Evolutionary conservation across 1,140 invertebrate species (phyloP).

Genomic region (Drosophila arawakana): DNA sequence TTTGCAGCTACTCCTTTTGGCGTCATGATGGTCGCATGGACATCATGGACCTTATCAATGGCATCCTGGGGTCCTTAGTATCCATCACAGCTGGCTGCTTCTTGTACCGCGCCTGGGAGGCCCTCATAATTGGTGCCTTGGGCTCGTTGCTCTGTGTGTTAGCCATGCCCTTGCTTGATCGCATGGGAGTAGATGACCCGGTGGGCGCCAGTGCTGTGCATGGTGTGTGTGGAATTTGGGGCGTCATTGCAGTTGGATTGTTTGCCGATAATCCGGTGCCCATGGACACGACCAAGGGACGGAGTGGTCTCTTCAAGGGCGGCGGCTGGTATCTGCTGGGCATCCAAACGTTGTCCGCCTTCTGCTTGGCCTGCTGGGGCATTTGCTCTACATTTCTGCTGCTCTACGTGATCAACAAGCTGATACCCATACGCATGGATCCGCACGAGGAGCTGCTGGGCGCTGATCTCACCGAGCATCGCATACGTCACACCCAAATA

Average conservation of each 20-base stretch:
- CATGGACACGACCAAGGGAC: slow-evolving; percentile 90
- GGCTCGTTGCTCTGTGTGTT: slow-evolving; percentile 90
- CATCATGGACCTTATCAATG: slow-evolving; percentile 94
- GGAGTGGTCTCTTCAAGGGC: slow-evolving; percentile 94
- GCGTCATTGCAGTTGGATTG: slow-evolving; percentile 94
- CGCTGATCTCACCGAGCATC: slow-evolving; percentile 94
- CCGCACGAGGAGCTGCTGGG: slow-evolving; percentile 93
- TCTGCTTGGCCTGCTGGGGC: slow-evolving; percentile 91
- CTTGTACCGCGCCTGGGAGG: slow-evolving; percentile 93
- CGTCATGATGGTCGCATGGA: slow-evolving; percentile 90
- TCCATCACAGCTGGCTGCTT: slow-evolving; percentile 97
- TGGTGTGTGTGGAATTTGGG: slow-evolving; percentile 90
- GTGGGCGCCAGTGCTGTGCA: slow-evolving; percentile 96
- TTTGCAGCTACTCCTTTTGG: slow-evolving; percentile 87
- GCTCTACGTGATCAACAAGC: slow-evolving; percentile 91
- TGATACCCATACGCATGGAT: slow-evolving; percentile 93
- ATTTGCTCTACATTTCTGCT: slow-evolving; percentile 88
- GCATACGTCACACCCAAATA: slow-evolving; percentile 86
- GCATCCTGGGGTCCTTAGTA: slow-evolving; percentile 94
- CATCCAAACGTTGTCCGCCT: slow-evolving; percentile 89
- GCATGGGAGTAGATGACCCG: slow-evolving; percentile 93
- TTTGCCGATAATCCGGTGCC: slow-evolving; percentile 95
- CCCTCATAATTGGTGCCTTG: slow-evolving; percentile 92
- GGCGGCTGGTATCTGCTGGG: slow-evolving; percentile 95
- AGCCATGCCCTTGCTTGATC: slow-evolving; percentile 90